These are phyloP conservation scores for Phataginus tetradactyla DNA, from an alignment of 2,797 vertebrate species.

Conservation along the genomic window DNA sequence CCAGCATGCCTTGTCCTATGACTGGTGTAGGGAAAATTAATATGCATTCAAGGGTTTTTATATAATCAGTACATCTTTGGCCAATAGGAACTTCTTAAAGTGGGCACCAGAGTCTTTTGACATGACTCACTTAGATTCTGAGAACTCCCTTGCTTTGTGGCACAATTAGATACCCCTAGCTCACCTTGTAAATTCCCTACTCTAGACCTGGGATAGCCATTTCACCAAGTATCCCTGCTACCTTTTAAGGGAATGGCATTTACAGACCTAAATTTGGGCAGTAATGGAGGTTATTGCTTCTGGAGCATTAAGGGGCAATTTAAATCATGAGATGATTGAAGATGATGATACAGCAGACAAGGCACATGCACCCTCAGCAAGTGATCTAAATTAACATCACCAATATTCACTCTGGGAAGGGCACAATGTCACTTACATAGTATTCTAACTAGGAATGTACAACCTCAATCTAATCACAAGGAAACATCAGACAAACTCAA, in stretches of 20 bases:
- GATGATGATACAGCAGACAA: neutral
- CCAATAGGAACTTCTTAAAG: neutral
- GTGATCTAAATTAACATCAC: neutral
- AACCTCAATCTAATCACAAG: neutral
- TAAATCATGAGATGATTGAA: neutral
- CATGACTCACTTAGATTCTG: neutral
- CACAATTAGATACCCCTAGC: neutral
- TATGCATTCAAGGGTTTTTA: neutral
- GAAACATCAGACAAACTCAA: slow-evolving; percentile 25
- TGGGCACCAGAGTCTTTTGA: neutral
- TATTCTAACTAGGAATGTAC: neutral
- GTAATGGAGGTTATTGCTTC: neutral
- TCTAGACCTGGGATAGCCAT: neutral
- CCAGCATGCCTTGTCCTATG: neutral
- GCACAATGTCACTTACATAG: neutral
- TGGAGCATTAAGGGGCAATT: neutral
- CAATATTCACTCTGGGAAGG: neutral
- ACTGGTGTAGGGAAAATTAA: neutral
- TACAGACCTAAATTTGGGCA: neutral
- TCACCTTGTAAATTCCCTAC: neutral
- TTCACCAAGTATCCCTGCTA: neutral
- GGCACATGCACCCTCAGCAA: neutral
- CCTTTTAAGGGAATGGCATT: neutral
- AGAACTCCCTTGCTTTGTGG: neutral
- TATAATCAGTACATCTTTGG: neutral